Evolutionary conservation across 2,888 invertebrate genomes (phyloP), one percentile per base, ranked within the genome.

Genomic region (Pediacus dermestoides): DNA sequence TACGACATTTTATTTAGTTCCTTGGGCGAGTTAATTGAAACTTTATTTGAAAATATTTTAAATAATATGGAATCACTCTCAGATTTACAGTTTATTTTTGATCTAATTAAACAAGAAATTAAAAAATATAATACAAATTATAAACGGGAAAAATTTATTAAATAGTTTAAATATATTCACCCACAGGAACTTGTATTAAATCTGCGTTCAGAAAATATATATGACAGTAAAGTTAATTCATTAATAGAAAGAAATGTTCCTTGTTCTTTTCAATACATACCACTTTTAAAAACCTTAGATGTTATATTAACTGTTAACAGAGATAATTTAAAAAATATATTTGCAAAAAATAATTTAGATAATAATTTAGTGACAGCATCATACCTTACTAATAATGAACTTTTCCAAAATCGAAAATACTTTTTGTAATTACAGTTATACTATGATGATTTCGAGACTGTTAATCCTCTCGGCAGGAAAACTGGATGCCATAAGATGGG

Each of bases 371-470:
- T 6, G 8, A 18, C 21, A 18, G 42, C 38, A 8, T 30, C 31
- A 14, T 36, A 35, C 32, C 14, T 39, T 18, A n/a, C 34, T 27
- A 30, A 43, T 11, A 43, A 36, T 35, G 15, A 11, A 8, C 16
- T 43, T 12, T 43, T 39, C 28, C 8, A 23, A n/a, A 23, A 3
- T 23, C n/a, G 10, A 23, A 23, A 23, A 10, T 23, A 23, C 10
- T 23, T 23, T 23, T 30, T 15, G 10, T 12, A 31, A 31, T 7
- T 31, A 14, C 31, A 31, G 22, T 2, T 38, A 10, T 51, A 45
- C 36, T 47, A 36, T 25, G 50, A 48, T 39, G 46, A 52, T n/a
- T 46, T 52, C 34, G 48, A 52, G 42, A 42, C 36, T 4, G 22
- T 34, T 22, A 48, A 50, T 12, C 53, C 50, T 14, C 27, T 52